Evolutionary conservation across 2,113 vertebrate species (phyloP), one percentile per base, ranked within the genome.

Genomic region (Cygnus buccinator): DNA sequence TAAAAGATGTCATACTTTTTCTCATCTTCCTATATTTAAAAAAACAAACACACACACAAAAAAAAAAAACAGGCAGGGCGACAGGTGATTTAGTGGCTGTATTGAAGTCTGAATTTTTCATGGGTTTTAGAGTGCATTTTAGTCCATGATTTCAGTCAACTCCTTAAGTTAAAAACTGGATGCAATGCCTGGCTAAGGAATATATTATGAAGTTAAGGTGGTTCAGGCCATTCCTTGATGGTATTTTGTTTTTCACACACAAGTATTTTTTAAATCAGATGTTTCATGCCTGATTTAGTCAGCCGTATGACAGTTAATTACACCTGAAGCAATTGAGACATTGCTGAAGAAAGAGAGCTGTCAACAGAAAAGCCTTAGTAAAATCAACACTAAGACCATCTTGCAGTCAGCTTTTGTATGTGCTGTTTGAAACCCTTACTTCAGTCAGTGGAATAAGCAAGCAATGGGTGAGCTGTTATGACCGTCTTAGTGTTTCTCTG

Each of bases 241-340:
- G 43, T 57, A 68, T 61, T 84, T 17, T 19, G 33, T 11, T 90
- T 81, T 84, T 75, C 74, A 58, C 44, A 31, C 8, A 3, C 12
- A 65, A 50, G 23, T 43, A 0, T 55, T 87, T 65, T 84, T 63
- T 57, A 3, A 78, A 29, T 96, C 61, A 20, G 57, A 19, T 55
- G 19, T 55, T 94, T 89, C 65, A n/a, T 23, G 76, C 83, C 66
- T 89, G 83, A 70, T 73, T 95, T 84, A 44, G 0, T 93, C 83
- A 84, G 58, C 66, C 44, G 2, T 79, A 16, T 89, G 89, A 84
- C 91, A 89, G 81, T 91, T 95, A 95, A 95, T 97, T 95, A 89
- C 67, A 87, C 75, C 13, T 17, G 37, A 43, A 68, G 74, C 89
- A 96, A 94, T 84, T 87, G 87, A 93, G 91, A 76, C 8, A 2